Evolutionary conservation across 2,797 vertebrate species (phyloP).

Genomic region (Sebastes glaucus): DNA sequence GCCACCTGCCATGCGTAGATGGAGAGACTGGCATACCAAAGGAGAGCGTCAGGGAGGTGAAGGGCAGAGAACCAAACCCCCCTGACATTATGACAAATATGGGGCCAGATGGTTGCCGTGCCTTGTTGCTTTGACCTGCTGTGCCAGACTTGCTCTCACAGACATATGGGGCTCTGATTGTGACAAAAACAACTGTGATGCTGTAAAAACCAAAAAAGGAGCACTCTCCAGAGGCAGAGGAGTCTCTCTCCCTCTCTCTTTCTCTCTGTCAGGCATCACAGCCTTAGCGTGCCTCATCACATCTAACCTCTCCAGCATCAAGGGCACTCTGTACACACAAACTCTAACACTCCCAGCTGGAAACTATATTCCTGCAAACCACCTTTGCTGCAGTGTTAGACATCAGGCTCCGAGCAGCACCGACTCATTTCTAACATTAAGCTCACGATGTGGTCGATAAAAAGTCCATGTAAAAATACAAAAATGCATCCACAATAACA

Average conservation of each 20-base stretch:
- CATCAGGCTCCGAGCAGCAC: background rate
- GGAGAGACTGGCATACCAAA: conserved; percentile 2
- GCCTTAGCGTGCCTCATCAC: conserved; percentile 21
- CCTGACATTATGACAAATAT: conserved; percentile 66
- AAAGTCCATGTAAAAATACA: background rate
- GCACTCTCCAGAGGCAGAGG: conserved; percentile 18
- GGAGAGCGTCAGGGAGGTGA: conserved; percentile 36
- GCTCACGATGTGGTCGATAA: background rate
- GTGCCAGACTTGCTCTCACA: conserved; percentile 44
- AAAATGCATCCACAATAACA: background rate
- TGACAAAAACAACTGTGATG: conserved; percentile 61
- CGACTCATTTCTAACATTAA: background rate
- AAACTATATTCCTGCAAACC: conserved; percentile 25
- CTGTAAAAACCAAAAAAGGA: conserved; percentile 24
- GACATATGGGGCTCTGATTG: conserved; percentile 49
- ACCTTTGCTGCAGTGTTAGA: conserved; percentile 17
- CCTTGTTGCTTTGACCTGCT: conserved; percentile 58
- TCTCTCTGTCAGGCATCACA: conserved; percentile 23
- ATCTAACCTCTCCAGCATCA: conserved; percentile 54
- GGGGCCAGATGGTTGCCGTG: conserved; percentile 64
- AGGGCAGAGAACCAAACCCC: conserved; percentile 64
- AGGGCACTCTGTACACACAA: conserved; percentile 37
- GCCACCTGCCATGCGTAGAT: conserved; percentile 19
- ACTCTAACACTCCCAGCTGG: conserved; percentile 26
- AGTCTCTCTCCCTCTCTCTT: background rate